Evolutionary conservation across 2,888 invertebrate genomes (phyloP).

Genomic region (Xylota segnis): DNA sequence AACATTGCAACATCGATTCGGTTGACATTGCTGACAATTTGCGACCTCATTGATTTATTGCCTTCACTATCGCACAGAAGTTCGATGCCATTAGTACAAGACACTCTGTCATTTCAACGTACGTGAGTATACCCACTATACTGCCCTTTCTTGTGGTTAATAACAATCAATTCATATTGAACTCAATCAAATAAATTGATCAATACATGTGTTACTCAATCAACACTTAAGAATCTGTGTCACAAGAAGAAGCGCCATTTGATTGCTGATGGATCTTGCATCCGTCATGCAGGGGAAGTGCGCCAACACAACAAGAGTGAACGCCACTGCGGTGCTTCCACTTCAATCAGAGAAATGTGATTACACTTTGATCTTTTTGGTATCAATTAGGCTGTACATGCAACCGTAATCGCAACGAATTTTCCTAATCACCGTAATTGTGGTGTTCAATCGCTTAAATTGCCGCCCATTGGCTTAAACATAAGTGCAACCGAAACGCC

Average conservation of each 20-base stretch:
- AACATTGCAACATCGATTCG: slow-evolving; percentile 19
- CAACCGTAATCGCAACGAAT: background rate
- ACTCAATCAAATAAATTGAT: slow-evolving; percentile 39
- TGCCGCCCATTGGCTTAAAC: slow-evolving; percentile 28
- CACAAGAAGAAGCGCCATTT: slow-evolving; percentile 20
- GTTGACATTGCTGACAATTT: slow-evolving; percentile 19
- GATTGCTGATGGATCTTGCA: slow-evolving; percentile 1
- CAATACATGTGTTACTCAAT: slow-evolving; percentile 36
- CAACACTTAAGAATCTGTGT: slow-evolving; percentile 34
- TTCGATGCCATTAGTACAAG: background rate
- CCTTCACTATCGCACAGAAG: background rate
- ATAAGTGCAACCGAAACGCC: slow-evolving; percentile 34
- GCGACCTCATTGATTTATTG: background rate
- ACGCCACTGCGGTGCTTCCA: too few relatives aligned
- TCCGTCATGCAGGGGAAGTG: background rate
- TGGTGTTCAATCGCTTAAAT: slow-evolving; percentile 18
- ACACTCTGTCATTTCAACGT: background rate
- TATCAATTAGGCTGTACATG: too few relatives aligned
- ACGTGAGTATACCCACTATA: background rate
- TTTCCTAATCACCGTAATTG: background rate
- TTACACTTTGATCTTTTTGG: too few relatives aligned
- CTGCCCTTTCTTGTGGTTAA: background rate
- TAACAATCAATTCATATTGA: slow-evolving; percentile 33
- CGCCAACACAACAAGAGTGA: too few relatives aligned
- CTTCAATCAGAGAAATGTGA: background rate